A percentile compares a stretch with the other conserved stretches of the same genome.
phyloP scores from a whole-genome alignment of 2,797 vertebrate species.

The Syndactyla subalaris region DNA sequence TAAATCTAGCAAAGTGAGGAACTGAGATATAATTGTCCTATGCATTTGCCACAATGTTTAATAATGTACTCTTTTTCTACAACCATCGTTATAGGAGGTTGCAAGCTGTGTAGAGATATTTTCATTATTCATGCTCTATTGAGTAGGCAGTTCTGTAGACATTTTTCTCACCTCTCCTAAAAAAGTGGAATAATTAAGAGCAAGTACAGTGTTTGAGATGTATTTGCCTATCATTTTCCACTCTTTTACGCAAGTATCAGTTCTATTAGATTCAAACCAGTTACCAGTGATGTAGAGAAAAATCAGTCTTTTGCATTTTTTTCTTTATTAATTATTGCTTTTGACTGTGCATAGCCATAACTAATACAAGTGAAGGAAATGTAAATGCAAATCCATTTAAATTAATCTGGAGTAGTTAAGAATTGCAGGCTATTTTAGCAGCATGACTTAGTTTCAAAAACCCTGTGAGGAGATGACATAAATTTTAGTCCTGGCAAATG shows the following conservation, averaged over 20 bases:
- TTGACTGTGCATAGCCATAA: slow-evolving; percentile 15
- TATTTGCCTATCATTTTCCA: slow-evolving; percentile 28
- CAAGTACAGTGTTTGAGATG: slow-evolving; percentile 22
- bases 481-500: slow-evolving; percentile 20
- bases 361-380: slow-evolving; percentile 40
- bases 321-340: slow-evolving; percentile 49
- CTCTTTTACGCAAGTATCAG: not conserved
- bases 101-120: slow-evolving; percentile 36
- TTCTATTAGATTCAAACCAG: slow-evolving; percentile 14
- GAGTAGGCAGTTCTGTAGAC: slow-evolving; percentile 51
- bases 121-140: slow-evolving; percentile 58
- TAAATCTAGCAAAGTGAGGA: slow-evolving; percentile 45
- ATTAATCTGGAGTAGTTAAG: slow-evolving; percentile 53
- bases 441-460: slow-evolving; percentile 38
- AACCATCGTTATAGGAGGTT: not conserved
- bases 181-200: slow-evolving; percentile 63
- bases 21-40: slow-evolving; percentile 19
- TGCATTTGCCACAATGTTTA: slow-evolving; percentile 26
- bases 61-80: slow-evolving; percentile 23
- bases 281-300: slow-evolving; percentile 23
- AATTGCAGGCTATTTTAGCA: slow-evolving; percentile 44
- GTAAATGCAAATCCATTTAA: slow-evolving; percentile 52
- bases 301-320: not conserved
- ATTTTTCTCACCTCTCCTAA: slow-evolving; percentile 47
- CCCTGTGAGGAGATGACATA: slow-evolving; percentile 29